phyloP scores from a whole-genome alignment of 2,113 vertebrate genomes.

The Oreotrochilus melanogaster region DNA sequence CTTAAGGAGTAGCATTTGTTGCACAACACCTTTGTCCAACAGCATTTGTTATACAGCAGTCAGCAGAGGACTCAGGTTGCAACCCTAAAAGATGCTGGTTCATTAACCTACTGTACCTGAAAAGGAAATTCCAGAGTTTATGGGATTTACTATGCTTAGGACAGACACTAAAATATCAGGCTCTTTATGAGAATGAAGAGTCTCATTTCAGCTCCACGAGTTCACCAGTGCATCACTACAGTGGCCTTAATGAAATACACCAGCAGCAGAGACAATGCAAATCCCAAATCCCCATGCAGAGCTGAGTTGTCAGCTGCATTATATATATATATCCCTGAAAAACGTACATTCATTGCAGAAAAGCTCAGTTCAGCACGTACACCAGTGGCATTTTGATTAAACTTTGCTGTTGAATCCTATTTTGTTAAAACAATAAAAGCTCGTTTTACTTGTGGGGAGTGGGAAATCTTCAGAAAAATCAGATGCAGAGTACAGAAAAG shows the following conservation, averaged over 20 bases:
- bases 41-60: neutral
- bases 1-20: neutral
- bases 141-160: neutral
- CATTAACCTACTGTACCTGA: neutral
- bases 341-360: neutral
- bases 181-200: neutral
- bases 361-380: neutral
- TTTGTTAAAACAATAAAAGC: slow-evolving; percentile 20
- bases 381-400: slow-evolving; percentile 15
- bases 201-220: neutral
- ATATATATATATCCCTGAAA: neutral
- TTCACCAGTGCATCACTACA: neutral
- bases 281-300: neutral
- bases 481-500: neutral
- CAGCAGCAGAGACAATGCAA: neutral
- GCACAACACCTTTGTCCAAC: neutral
- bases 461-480: neutral
- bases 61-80: neutral
- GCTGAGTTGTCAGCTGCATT: neutral
- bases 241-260: neutral
- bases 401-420: neutral
- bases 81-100: neutral
- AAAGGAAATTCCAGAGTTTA: neutral
- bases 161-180: neutral
- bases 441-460: neutral